Evolutionary conservation across 2,113 vertebrate species (phyloP).

Genomic region (Tetrax tetrax): DNA sequence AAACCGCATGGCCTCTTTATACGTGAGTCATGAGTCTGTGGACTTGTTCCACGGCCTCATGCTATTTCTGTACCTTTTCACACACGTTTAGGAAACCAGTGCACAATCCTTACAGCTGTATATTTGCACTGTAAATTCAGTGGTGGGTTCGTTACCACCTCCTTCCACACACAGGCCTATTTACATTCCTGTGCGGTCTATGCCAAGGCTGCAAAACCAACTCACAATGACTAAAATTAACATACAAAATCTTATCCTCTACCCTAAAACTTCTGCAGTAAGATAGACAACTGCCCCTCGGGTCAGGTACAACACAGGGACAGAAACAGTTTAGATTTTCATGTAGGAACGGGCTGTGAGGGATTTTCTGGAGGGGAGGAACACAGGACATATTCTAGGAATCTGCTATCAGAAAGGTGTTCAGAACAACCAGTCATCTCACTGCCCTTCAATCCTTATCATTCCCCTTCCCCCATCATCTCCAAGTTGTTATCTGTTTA

Average conservation of each 20-base stretch:
- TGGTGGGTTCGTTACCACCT: neutral
- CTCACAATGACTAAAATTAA: neutral
- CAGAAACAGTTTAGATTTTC: neutral
- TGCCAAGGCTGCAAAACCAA: neutral
- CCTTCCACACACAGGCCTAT: neutral
- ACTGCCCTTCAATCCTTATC: neutral
- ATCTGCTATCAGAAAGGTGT: neutral
- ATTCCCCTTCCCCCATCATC: neutral
- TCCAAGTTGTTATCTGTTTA: neutral
- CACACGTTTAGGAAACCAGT: conserved; percentile 20
- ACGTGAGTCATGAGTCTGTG: neutral
- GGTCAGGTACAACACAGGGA: neutral
- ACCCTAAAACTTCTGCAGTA: neutral
- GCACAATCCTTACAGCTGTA: conserved; percentile 40
- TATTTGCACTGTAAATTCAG: conserved; percentile 9
- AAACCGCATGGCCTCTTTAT: neutral
- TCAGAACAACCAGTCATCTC: neutral
- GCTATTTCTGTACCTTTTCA: neutral
- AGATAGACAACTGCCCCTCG: neutral
- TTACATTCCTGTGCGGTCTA: neutral
- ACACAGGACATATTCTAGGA: neutral
- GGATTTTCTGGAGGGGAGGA: neutral
- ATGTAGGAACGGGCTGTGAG: neutral
- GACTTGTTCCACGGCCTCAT: neutral
- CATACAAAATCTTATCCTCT: neutral